Percentiles rank a stretch among this genome's conserved stretches.
phyloP scores from a whole-genome alignment of 2,797 vertebrate species.

The Spea hammondii region DNA sequence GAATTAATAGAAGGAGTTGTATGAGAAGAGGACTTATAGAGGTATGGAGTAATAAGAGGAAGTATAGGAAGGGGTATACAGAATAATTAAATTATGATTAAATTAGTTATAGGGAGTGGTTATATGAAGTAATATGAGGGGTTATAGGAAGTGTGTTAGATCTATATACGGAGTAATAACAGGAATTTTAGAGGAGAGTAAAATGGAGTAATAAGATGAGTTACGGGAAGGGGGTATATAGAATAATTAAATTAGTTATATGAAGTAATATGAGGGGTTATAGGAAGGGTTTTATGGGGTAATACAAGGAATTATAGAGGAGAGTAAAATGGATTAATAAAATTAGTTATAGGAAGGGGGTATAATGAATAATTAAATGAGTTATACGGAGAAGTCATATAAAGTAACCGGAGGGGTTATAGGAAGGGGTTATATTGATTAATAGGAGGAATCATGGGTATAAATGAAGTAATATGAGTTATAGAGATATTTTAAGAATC shows the following conservation, averaged over 20 bases:
- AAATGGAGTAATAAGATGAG: neutral
- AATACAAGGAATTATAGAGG: neutral
- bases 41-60: neutral
- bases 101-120: too few relatives aligned
- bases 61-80: neutral
- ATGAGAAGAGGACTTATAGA: too few relatives aligned
- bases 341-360: neutral
- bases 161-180: neutral
- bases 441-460: neutral
- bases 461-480: neutral
- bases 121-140: neutral
- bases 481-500: too few relatives aligned
- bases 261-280: neutral
- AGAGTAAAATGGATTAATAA: neutral
- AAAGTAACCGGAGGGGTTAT: neutral
- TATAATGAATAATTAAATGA: too few relatives aligned
- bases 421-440: neutral
- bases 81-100: too few relatives aligned
- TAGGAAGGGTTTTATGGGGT: neutral
- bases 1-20: too few relatives aligned
- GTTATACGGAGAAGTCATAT: neutral
- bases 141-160: neutral
- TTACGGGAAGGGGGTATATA: neutral
- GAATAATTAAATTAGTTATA: neutral
- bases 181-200: neutral